phyloP scores from a whole-genome alignment of 2,888 invertebrate species.

The Melitaea athalia region DNA sequence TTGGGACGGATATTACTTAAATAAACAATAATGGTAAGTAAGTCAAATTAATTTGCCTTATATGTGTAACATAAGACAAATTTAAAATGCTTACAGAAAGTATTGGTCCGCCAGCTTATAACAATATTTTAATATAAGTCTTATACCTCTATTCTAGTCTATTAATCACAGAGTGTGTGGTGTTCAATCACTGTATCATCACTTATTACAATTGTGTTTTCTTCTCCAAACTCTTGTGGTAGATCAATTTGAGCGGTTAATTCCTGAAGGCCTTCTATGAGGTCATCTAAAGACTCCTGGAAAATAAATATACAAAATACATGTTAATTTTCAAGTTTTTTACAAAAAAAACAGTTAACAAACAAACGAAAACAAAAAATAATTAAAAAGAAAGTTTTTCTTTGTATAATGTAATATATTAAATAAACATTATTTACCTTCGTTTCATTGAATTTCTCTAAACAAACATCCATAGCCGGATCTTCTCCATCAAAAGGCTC shows the following conservation, averaged over 20 bases:
- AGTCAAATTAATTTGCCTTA: background rate
- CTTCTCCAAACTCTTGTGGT: conserved; percentile 67
- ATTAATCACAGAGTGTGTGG: conserved; percentile 68
- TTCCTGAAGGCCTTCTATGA: conserved; percentile 69
- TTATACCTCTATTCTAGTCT: background rate
- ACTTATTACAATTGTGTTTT: conserved; percentile 66
- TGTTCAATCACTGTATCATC: conserved; percentile 72
- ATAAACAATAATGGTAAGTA: conserved; percentile 4
- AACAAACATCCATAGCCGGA: conserved; percentile 52
- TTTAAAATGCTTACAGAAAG: background rate
- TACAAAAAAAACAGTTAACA: too few relatives aligned
- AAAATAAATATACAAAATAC: conserved; percentile 18
- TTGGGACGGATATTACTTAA: conserved; percentile 5
- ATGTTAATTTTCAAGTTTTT: too few relatives aligned
- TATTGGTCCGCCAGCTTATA: conserved; percentile 5
- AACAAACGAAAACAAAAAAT: too few relatives aligned
- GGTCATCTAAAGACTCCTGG: conserved; percentile 64
- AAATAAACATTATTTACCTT: conserved; percentile 53
- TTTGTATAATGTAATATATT: background rate
- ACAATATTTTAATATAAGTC: conserved; percentile 22
- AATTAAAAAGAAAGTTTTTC: too few relatives aligned
- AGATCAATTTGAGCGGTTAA: conserved; percentile 71
- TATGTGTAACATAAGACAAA: background rate
- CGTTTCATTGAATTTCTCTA: conserved; percentile 66
- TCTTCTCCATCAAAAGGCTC: conserved; percentile 66